A percentile compares a stretch with the other conserved stretches of the same genome.
These are phyloP conservation scores for Archips crataeganus DNA, from an alignment of 2,888 invertebrate genomes.

Conservation along the genomic window DNA sequence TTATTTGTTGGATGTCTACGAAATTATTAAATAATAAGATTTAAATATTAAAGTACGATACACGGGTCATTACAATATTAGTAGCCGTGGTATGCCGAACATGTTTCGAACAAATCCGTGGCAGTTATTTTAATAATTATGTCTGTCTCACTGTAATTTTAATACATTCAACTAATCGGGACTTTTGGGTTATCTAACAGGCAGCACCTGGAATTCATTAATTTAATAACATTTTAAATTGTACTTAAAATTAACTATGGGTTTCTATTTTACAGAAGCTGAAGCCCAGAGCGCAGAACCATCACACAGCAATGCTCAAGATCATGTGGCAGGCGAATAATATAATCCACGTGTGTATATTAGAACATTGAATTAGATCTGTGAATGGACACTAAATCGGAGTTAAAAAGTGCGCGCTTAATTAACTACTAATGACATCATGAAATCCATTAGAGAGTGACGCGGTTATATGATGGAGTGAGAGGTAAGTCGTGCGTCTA, in stretches of 20 bases:
- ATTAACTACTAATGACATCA: not conserved
- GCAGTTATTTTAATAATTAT: too few relatives aligned
- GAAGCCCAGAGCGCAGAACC: conserved; percentile 72
- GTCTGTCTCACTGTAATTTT: too few relatives aligned
- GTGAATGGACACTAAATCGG: conserved; percentile 47
- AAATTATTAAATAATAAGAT: not conserved
- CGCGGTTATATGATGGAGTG: not conserved
- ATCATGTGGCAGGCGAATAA: conserved; percentile 55
- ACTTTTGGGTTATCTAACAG: not conserved
- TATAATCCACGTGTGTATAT: conserved; percentile 39
- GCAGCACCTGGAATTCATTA: not conserved
- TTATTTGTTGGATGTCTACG: not conserved
- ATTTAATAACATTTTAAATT: not conserved
- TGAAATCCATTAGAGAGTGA: not conserved
- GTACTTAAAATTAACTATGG: not conserved
- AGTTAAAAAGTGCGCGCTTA: conserved; percentile 18
- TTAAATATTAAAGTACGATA: too few relatives aligned
- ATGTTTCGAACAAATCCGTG: too few relatives aligned
- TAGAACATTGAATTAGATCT: conserved; percentile 54
- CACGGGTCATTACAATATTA: too few relatives aligned
- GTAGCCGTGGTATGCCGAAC: too few relatives aligned
- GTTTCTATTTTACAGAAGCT: conserved; percentile 65
- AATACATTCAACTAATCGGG: too few relatives aligned
- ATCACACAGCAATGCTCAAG: conserved; percentile 75
- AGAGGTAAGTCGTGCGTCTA: not conserved